phyloP scores from a whole-genome alignment of 2,888 invertebrate genomes.

The Elaeidobius kamerunicus region DNA sequence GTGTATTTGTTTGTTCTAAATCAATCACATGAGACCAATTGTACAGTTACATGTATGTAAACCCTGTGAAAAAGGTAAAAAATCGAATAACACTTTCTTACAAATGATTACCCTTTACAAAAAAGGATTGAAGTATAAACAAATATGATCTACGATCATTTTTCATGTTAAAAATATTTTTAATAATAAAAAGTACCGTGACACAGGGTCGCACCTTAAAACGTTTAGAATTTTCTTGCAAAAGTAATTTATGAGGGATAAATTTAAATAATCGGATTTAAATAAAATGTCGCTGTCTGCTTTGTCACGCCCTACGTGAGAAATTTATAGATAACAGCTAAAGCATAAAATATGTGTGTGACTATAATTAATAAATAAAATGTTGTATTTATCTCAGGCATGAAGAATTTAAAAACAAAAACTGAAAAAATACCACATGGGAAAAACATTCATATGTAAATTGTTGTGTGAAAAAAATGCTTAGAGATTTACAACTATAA shows the following conservation, averaged over 20 bases:
- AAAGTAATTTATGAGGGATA: neutral
- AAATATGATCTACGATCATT: no score
- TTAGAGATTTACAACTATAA: no score
- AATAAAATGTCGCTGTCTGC: neutral
- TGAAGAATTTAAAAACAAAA: no score
- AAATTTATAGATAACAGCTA: neutral
- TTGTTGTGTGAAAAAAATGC: no score
- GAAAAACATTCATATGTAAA: neutral
- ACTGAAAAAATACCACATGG: neutral
- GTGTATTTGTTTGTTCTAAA: no score
- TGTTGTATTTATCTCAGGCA: neutral
- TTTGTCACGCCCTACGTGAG: neutral
- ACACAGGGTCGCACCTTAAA: neutral
- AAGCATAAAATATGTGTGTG: neutral
- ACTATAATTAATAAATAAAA: neutral
- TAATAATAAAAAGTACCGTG: neutral
- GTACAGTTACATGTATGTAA: no score
- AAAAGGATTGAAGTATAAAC: no score
- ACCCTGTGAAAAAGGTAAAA: no score
- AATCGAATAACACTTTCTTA: no score
- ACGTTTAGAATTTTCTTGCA: neutral
- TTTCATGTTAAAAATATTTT: neutral
- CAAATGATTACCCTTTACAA: no score
- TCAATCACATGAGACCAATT: no score
- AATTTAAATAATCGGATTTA: neutral